phyloP scores from a whole-genome alignment of 2,113 vertebrate genomes.

The Austrofundulus limnaeus region DNA sequence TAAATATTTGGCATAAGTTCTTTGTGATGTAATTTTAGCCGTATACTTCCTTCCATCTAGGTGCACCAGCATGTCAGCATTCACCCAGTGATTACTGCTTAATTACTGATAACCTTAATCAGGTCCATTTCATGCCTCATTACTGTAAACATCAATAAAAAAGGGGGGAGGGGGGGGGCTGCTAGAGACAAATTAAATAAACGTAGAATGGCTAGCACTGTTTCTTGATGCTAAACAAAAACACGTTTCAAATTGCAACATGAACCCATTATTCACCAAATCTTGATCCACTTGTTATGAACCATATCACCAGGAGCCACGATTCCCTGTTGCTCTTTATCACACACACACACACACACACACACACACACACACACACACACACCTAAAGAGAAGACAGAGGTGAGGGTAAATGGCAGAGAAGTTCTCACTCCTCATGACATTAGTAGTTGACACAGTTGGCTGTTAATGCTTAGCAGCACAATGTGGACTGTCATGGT shows the following conservation, averaged over 20 bases:
- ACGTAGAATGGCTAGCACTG: background rate
- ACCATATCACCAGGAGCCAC: background rate
- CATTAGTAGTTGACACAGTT: constrained; percentile 44
- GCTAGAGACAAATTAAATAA: background rate
- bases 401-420: constrained; percentile 31
- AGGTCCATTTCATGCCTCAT: constrained; percentile 61
- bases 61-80: constrained; percentile 5
- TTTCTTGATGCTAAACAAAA: background rate
- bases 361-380: no score
- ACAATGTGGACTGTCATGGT: constrained; percentile 68
- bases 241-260: background rate
- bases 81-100: constrained; percentile 35
- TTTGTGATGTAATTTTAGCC: no score
- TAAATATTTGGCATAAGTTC: no score
- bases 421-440: constrained; percentile 50
- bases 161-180: no score
- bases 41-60: constrained; percentile 1
- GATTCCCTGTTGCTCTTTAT: background rate
- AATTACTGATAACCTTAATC: constrained; percentile 56
- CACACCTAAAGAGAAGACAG: constrained; percentile 11
- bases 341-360: no score
- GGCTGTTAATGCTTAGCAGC: constrained; percentile 47
- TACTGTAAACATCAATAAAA: constrained; percentile 17
- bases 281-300: constrained; percentile 4
- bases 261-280: background rate